Evolutionary conservation across 2,797 vertebrate genomes (phyloP).

Genomic region (Naso thynnoides): DNA sequence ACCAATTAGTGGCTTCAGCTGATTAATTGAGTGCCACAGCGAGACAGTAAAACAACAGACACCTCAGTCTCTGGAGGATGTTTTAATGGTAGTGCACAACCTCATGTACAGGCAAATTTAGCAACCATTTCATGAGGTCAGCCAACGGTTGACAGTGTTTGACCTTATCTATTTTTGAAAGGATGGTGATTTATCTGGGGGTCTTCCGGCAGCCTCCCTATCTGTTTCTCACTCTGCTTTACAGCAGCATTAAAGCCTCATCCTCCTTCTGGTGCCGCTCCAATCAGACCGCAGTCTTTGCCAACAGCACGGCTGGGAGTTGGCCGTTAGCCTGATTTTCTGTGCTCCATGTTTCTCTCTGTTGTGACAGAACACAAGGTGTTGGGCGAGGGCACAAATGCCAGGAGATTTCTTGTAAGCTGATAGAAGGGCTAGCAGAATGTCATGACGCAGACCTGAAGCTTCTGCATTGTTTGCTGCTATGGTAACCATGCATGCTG

Average conservation of each 20-base stretch:
- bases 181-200: conserved; percentile 66
- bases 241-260: conserved; percentile 70
- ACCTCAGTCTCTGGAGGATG: conserved; percentile 49
- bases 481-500: conserved; percentile 55
- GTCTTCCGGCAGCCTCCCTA: conserved; percentile 59
- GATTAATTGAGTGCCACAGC: conserved; percentile 73
- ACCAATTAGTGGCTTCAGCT: conserved; percentile 72
- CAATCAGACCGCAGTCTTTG: conserved; percentile 63
- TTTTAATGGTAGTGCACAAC: conserved; percentile 71
- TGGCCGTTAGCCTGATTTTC: conserved; percentile 71
- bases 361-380: conserved; percentile 70
- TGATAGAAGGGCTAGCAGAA: conserved; percentile 49
- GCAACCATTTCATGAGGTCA: conserved; percentile 60
- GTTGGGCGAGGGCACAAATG: conserved; percentile 62
- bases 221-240: conserved; percentile 72
- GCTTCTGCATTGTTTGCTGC: conserved; percentile 55
- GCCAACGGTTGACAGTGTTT: conserved; percentile 55
- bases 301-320: conserved; percentile 71
- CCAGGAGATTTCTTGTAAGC: conserved; percentile 70
- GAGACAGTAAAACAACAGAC: conserved; percentile 70
- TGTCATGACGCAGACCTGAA: conserved; percentile 56
- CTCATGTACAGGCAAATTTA: conserved; percentile 64
- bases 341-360: conserved; percentile 64
- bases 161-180: conserved; percentile 78
- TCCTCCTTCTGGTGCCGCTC: conserved; percentile 75